A percentile compares a stretch with the other conserved stretches of the same genome.
phyloP scores from a whole-genome alignment of 2,113 vertebrate species.

The Phainopepla nitens region DNA sequence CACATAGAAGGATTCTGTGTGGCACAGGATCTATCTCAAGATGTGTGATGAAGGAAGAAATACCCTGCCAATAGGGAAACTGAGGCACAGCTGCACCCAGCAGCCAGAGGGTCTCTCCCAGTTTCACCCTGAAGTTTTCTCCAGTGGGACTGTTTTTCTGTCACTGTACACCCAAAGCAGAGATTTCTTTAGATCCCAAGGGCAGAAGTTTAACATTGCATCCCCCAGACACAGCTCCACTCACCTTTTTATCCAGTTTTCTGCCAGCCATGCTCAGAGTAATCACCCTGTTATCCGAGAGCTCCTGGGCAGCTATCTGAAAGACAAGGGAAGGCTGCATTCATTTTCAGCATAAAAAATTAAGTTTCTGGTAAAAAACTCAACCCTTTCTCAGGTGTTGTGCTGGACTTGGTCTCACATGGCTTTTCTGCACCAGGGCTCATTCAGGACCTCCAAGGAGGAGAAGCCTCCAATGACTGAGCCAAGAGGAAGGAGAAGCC shows the following conservation, averaged over 20 bases:
- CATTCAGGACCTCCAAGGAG: background rate
- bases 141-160: background rate
- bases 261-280: constrained; percentile 91
- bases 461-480: background rate
- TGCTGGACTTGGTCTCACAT: background rate
- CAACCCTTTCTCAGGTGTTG: background rate
- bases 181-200: background rate
- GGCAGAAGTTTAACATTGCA: background rate
- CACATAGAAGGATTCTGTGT: background rate
- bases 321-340: background rate
- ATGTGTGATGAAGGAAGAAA: accelerated
- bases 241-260: constrained; percentile 97
- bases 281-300: constrained; percentile 97
- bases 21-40: accelerated
- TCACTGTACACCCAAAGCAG: background rate
- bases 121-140: background rate
- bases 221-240: background rate
- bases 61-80: accelerated
- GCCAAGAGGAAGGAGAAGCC: background rate
- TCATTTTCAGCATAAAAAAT: background rate
- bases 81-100: background rate
- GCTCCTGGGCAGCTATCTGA: constrained; percentile 94
- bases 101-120: background rate
- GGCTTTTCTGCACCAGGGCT: background rate
- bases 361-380: background rate